Base-by-base conservation (phyloP, 2,797 vertebrate genomes). In the Rhodeus uyekii region DNA sequence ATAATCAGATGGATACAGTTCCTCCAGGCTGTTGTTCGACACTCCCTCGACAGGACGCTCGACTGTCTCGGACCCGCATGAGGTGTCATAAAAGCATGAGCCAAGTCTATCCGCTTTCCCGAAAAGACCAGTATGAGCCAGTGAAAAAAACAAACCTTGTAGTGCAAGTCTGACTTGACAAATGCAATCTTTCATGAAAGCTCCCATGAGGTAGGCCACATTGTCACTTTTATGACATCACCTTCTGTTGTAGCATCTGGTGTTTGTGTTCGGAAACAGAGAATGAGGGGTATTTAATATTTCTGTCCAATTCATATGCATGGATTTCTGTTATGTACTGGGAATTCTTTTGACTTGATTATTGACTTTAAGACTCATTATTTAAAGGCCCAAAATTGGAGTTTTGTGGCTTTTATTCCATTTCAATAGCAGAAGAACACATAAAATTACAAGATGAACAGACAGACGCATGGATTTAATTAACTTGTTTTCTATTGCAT, bases 231-330 rank as follows among this genome's bases (percentile, higher is more conserved):
- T 65, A 60, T 68, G 63, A 76, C 80, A 82, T 82, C 29, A 76
- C 80, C 80, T 82, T 82, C 73, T 82, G 80, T 82, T 58, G 48
- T 2, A 60, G 80, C 80, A 82, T 76, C 80, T 82, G 80, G 29
- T 82, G 80, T 76, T 76, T 82, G 71, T 76, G 79, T 32, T 61
- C 22, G 36, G 44, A 81, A 50, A 34, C 74, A 29, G 46, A 76
- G 63, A 44, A 76, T 13, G 63, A 50, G 60, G 24, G 61, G 46
- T 76, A 18, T 75, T 82, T 81, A 29, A 44, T 67, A 39, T 65
- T 67, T 42, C 72, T 75, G 61, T 34, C 71, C 48, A 55, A 32
- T 65, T 75, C 34, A 82, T 53, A 65, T 75, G 36, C 80, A 65
- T 48, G 46, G 12, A 0, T 53, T 44, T 36, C 18, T 46, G 69